phyloP scores from a whole-genome alignment of 2,888 invertebrate genomes.

The Apoderus coryli region DNA sequence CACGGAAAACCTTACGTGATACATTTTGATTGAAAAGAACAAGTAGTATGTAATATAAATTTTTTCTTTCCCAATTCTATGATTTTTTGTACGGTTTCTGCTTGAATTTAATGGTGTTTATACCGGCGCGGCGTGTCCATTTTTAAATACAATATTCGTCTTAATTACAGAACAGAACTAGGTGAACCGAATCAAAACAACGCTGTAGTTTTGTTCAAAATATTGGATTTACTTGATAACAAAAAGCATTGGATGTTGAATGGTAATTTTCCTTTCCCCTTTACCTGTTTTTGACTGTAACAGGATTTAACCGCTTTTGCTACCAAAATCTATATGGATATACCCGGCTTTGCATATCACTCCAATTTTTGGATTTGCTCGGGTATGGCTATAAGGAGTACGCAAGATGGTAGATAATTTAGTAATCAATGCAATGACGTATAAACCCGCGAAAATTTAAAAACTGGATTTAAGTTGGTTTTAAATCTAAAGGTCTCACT shows the following conservation, averaged over 20 bases:
- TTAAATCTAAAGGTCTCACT: conserved; percentile 2
- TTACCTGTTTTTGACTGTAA: conserved; percentile 2
- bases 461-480: conserved; percentile 1
- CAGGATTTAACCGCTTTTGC: conserved; percentile 2
- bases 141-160: too few relatives aligned
- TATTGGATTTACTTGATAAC: conserved; percentile 2
- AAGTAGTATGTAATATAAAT: too few relatives aligned
- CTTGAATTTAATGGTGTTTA: too few relatives aligned
- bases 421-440: neutral
- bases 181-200: too few relatives aligned
- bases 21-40: too few relatives aligned
- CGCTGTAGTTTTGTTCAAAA: neutral
- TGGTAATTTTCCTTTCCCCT: conserved; percentile 2
- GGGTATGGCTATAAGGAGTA: neutral
- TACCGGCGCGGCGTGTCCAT: too few relatives aligned
- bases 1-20: too few relatives aligned
- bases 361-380: conserved; percentile 2
- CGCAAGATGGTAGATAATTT: conserved; percentile 2
- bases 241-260: neutral
- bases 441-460: neutral
- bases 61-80: too few relatives aligned
- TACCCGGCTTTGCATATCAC: conserved; percentile 1
- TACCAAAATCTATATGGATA: conserved; percentile 1
- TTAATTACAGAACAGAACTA: too few relatives aligned
- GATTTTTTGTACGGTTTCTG: too few relatives aligned